These are phyloP conservation scores for Dallia pectoralis DNA, from an alignment of 2,797 vertebrate genomes.

Conservation along the genomic window DNA sequence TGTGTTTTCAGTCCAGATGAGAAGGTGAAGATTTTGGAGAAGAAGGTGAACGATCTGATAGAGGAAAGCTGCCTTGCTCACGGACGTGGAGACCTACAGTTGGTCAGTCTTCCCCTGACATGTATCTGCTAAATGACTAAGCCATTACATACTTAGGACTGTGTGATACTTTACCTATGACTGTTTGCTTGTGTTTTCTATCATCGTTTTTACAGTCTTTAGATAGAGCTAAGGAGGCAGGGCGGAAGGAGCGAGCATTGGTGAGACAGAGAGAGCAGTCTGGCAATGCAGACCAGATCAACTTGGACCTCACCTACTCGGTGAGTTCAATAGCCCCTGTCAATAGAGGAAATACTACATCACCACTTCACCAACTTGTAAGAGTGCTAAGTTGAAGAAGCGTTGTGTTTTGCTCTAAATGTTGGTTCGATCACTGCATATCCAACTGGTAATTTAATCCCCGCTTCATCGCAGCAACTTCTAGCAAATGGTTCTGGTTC, in stretches of 20 bases:
- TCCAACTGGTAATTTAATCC: too few relatives aligned
- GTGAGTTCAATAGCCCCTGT: conserved; percentile 69
- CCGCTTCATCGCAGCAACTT: too few relatives aligned
- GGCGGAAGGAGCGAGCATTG: conserved; percentile 87
- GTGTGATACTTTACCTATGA: not conserved
- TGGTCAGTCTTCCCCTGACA: conserved; percentile 72
- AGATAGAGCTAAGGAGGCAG: conserved; percentile 91
- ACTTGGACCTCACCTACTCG: conserved; percentile 91
- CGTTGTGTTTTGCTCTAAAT: not conserved
- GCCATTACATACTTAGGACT: not conserved
- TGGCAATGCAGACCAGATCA: conserved; percentile 82
- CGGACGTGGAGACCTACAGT: conserved; percentile 82
- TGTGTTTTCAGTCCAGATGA: conserved; percentile 83
- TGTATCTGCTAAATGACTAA: not conserved
- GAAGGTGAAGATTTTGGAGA: conserved; percentile 93
- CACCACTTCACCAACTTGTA: not conserved
- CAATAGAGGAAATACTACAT: not conserved
- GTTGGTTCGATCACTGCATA: not conserved
- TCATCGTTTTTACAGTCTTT: not conserved
- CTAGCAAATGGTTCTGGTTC: too few relatives aligned
- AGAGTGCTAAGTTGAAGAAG: not conserved
- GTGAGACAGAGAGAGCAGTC: conserved; percentile 89
- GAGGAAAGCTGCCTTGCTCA: conserved; percentile 95
- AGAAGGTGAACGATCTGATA: conserved; percentile 92
- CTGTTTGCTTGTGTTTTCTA: not conserved